Conservation (phyloP, 2,888 invertebrate genomes). For the Tenthredo amoena region DNA sequence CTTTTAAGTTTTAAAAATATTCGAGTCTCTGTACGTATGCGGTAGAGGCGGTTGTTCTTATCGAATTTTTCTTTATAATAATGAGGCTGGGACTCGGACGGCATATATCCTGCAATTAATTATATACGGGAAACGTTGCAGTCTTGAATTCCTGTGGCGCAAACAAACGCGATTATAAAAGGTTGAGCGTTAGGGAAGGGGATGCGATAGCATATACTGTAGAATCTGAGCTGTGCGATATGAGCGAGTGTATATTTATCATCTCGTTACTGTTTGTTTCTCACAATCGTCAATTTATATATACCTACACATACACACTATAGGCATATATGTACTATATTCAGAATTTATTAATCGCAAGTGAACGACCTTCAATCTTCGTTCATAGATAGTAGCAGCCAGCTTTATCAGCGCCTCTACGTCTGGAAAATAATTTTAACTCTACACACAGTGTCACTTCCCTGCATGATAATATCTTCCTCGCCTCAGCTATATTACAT, state of each 20-base stretch:
- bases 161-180: slow-evolving; percentile 1
- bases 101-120: slow-evolving; percentile 29
- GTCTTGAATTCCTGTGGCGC: slow-evolving; percentile 9
- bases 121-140: background rate
- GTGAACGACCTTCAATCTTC: slow-evolving; percentile 46
- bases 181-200: background rate
- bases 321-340: background rate
- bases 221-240: background rate
- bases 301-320: background rate
- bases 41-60: background rate
- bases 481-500: background rate
- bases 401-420: slow-evolving; percentile 47
- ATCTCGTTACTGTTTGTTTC: slow-evolving; percentile 12
- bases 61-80: slow-evolving; percentile 4
- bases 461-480: slow-evolving; percentile 17
- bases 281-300: slow-evolving; percentile 31
- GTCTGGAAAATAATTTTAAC: slow-evolving; percentile 49
- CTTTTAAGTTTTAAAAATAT: background rate
- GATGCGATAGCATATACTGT: background rate
- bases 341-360: slow-evolving; percentile 16
- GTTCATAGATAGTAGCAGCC: background rate
- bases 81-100: slow-evolving; percentile 26
- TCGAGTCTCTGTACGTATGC: background rate
- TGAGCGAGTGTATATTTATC: background rate
- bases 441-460: background rate